These are phyloP conservation scores for Procavia capensis DNA, from an alignment of 2,113 vertebrate genomes.

Conservation along the genomic window DNA sequence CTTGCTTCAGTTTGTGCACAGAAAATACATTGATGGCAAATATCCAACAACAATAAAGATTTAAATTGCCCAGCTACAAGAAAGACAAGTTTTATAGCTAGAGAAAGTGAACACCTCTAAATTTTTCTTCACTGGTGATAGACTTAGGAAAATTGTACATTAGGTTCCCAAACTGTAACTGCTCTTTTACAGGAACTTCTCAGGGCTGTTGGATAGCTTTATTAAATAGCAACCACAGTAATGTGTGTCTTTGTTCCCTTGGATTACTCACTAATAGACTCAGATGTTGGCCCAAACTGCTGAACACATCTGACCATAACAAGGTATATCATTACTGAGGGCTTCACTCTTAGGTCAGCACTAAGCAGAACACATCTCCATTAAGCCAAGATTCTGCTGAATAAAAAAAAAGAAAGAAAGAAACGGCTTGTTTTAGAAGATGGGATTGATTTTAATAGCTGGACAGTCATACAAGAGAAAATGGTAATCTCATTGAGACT, in stretches of 20 bases:
- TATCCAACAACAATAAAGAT: background rate
- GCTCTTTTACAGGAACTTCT: background rate
- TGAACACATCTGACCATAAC: background rate
- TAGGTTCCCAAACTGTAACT: background rate
- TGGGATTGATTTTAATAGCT: conserved; percentile 17
- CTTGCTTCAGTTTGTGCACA: background rate
- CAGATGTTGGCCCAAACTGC: background rate
- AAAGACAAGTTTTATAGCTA: conserved; percentile 11
- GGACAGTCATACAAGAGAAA: background rate
- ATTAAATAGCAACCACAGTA: background rate
- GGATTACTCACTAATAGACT: background rate
- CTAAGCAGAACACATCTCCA: background rate
- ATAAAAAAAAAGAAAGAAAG: too few relatives aligned
- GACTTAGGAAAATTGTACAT: background rate
- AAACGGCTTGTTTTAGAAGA: background rate
- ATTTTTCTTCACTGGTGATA: background rate
- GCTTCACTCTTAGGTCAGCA: background rate
- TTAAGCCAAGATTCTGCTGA: background rate
- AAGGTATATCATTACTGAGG: background rate
- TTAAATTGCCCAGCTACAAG: background rate
- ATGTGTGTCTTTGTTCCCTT: background rate
- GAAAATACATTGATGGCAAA: background rate
- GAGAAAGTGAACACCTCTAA: background rate
- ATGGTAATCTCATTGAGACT: conserved; percentile 7
- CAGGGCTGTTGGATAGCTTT: background rate